These are phyloP conservation scores for Rhyzopertha dominica DNA, from an alignment of 1,140 invertebrate species.

Conservation along the genomic window DNA sequence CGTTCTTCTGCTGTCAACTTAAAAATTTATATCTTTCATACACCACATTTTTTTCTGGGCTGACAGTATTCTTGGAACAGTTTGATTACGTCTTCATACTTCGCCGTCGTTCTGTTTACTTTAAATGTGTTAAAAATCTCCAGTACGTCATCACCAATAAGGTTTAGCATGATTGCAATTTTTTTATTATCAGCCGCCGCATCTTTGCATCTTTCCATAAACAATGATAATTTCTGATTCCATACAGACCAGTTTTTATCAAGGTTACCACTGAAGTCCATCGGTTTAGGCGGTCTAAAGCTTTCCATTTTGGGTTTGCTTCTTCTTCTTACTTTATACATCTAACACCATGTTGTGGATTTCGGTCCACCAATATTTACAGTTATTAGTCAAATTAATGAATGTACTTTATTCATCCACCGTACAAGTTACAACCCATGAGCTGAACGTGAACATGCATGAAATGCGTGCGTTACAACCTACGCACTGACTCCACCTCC, in stretches of 20 bases:
- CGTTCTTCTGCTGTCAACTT: background rate
- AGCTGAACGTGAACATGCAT: too few species aligned
- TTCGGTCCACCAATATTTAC: too few species aligned
- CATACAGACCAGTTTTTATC: slow-evolving; percentile 2
- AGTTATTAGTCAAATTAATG: too few species aligned
- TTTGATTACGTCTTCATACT: background rate
- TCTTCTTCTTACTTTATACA: too few species aligned
- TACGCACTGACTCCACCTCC: too few species aligned
- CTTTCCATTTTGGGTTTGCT: slow-evolving; percentile 5
- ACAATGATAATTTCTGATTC: background rate
- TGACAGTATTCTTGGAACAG: background rate
- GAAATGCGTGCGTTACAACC: too few species aligned
- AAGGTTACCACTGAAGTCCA: slow-evolving; percentile 2
- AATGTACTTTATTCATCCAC: too few species aligned
- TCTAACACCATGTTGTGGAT: too few species aligned
- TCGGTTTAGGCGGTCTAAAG: background rate
- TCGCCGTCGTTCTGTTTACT: background rate
- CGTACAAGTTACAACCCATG: too few species aligned
- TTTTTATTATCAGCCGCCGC: background rate
- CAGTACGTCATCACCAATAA: slow-evolving; percentile 1
- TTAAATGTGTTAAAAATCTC: slow-evolving; percentile 4
- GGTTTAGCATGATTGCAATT: slow-evolving; percentile 1
- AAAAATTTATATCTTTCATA: background rate
- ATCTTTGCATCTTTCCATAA: background rate
- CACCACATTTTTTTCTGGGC: slow-evolving; percentile 1